Conservation (phyloP, 2,888 invertebrate genomes). For the Marasmarcha lunaedactyla region DNA sequence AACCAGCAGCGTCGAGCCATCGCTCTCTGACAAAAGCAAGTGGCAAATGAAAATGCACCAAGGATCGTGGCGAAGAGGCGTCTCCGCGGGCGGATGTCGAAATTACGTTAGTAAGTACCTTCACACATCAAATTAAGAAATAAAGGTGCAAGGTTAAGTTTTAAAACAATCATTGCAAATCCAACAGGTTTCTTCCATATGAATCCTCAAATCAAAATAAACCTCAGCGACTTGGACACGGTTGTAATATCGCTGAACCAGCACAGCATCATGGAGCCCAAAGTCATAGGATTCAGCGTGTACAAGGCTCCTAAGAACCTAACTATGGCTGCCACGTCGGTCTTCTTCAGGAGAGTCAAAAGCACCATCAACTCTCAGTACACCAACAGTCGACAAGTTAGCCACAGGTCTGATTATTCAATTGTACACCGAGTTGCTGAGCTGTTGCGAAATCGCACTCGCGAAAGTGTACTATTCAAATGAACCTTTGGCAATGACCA, state of each 20-base stretch:
- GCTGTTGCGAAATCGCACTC: slow-evolving; percentile 2
- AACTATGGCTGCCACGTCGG: slow-evolving; percentile 81
- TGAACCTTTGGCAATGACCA: slow-evolving; percentile 2
- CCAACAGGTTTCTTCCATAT: slow-evolving; percentile 87
- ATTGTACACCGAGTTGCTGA: no score
- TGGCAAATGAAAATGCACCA: slow-evolving; percentile 92
- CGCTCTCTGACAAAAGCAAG: slow-evolving; percentile 78
- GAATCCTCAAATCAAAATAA: slow-evolving; percentile 89
- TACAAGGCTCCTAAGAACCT: slow-evolving; percentile 79
- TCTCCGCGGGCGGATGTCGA: slow-evolving; percentile 90
- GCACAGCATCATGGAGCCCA: slow-evolving; percentile 92
- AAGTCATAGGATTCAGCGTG: slow-evolving; percentile 92
- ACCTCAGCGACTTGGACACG: slow-evolving; percentile 73
- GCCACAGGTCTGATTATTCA: slow-evolving; percentile 36
- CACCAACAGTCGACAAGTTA: slow-evolving; percentile 91
- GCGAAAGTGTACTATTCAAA: slow-evolving; percentile 4
- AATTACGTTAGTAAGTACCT: slow-evolving; percentile 78
- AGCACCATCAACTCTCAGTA: slow-evolving; percentile 91
- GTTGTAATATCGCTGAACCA: slow-evolving; percentile 89
- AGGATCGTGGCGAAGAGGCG: slow-evolving; percentile 88
- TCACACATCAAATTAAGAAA: slow-evolving; percentile 1
- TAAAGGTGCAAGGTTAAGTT: background rate
- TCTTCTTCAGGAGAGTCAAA: slow-evolving; percentile 88
- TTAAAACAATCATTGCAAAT: background rate
- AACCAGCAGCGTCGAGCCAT: slow-evolving; percentile 86